phyloP scores from a whole-genome alignment of 2,113 vertebrate species.

The Rhinoderma darwinii region DNA sequence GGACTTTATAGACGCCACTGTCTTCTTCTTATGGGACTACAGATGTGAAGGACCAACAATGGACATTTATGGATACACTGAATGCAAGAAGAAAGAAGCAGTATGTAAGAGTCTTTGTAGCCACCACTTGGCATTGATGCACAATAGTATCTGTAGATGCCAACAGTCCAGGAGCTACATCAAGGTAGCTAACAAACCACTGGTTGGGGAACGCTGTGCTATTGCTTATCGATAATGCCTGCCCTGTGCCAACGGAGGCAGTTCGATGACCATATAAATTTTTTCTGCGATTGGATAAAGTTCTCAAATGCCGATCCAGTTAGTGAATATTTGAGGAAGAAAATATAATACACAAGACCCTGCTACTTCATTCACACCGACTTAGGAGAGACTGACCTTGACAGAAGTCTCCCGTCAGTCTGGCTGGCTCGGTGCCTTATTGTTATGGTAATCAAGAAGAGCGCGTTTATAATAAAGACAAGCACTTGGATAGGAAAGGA shows the following conservation, averaged over 20 bases:
- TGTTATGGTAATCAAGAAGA: conserved; percentile 52
- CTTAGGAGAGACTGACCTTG: conserved; percentile 52
- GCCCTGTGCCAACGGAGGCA: background rate
- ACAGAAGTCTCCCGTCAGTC: conserved; percentile 34
- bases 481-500: background rate
- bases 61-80: too few species aligned
- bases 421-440: conserved; percentile 34
- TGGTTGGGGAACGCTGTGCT: background rate
- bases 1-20: too few species aligned
- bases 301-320: background rate
- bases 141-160: too few species aligned
- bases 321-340: background rate
- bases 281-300: too few species aligned
- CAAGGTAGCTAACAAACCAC: background rate
- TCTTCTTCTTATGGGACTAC: too few species aligned
- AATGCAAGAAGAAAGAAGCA: too few species aligned
- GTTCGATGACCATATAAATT: background rate
- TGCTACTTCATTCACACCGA: conserved; percentile 9
- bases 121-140: too few species aligned
- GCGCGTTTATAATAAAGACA: conserved; percentile 50
- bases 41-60: too few species aligned
- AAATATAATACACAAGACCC: background rate
- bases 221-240: background rate
- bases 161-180: background rate
- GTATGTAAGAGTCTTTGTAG: too few species aligned